phyloP scores from a whole-genome alignment of 2,888 invertebrate genomes.

The Geophilus truncorum region DNA sequence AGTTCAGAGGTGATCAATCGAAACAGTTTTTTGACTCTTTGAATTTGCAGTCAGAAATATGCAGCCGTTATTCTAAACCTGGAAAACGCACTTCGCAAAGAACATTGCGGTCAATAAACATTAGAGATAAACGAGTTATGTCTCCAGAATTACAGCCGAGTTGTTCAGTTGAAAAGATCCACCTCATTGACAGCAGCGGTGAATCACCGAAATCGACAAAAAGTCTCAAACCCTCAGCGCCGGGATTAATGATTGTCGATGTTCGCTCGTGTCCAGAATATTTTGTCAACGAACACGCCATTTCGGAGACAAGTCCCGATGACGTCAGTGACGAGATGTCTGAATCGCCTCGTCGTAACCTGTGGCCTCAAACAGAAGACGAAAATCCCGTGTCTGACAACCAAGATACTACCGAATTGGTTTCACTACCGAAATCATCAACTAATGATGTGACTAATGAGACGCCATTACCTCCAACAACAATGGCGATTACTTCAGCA shows the following conservation, averaged over 20 bases:
- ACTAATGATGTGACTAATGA: too few relatives aligned
- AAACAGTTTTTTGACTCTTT: not conserved
- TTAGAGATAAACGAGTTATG: not conserved
- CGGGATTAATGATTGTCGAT: not conserved
- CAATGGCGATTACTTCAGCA: too few relatives aligned
- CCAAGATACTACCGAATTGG: not conserved
- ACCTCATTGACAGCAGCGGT: not conserved
- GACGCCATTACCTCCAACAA: too few relatives aligned
- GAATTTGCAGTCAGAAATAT: not conserved
- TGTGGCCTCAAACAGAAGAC: too few relatives aligned
- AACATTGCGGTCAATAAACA: not conserved
- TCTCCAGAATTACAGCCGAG: not conserved
- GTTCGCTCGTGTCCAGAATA: not conserved
- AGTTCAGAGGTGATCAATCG: not conserved
- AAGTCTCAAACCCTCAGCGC: not conserved
- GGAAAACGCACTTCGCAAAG: not conserved
- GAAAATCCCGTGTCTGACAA: too few relatives aligned
- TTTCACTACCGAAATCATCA: not conserved
- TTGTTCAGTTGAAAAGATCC: not conserved
- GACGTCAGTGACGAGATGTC: not conserved
- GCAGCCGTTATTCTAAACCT: not conserved
- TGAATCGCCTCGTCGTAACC: not conserved
- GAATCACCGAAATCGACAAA: not conserved
- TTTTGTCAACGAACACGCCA: not conserved
- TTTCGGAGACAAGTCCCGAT: not conserved